Evolutionary conservation across 1,140 invertebrate genomes (phyloP).

Genomic region (Drosophila nikananu): DNA sequence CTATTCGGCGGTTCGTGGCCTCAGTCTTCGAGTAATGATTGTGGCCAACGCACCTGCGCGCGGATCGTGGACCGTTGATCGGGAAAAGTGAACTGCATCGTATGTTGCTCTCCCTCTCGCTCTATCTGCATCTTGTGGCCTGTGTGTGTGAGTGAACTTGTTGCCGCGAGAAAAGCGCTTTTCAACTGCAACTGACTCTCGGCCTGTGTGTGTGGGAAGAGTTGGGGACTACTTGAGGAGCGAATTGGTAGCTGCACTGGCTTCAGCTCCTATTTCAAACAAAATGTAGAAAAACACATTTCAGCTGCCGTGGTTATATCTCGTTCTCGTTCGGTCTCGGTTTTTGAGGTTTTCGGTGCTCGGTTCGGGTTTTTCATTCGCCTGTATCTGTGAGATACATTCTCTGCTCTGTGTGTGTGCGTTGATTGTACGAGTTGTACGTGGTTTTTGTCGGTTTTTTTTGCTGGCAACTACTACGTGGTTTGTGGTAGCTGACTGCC

Average conservation of each 20-base stretch:
- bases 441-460: conserved; percentile 41
- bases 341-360: conserved; percentile 31
- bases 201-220: conserved; percentile 80
- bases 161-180: conserved; percentile 74
- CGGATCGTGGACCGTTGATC: conserved; percentile 51
- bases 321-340: conserved; percentile 47
- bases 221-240: conserved; percentile 85
- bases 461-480: conserved; percentile 70
- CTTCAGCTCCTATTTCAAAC: conserved; percentile 85
- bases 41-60: conserved; percentile 82
- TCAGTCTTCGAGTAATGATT: conserved; percentile 85
- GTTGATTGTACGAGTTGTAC: conserved; percentile 33
- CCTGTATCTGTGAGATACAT: conserved; percentile 34
- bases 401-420: conserved; percentile 7
- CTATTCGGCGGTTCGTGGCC: conserved; percentile 50
- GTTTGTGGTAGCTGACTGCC: conserved; percentile 77
- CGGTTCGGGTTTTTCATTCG: conserved; percentile 46
- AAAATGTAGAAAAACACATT: conserved; percentile 85
- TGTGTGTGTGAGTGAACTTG: conserved; percentile 72
- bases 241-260: conserved; percentile 85
- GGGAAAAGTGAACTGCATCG: conserved; percentile 55
- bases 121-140: conserved; percentile 25
- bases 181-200: conserved; percentile 57
- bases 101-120: conserved; percentile 40
- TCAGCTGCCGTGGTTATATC: conserved; percentile 79